A percentile compares a stretch with the other conserved stretches of the same genome.
Conservation (phyloP, 2,888 invertebrate species). For the Octonoba sinensis region DNA sequence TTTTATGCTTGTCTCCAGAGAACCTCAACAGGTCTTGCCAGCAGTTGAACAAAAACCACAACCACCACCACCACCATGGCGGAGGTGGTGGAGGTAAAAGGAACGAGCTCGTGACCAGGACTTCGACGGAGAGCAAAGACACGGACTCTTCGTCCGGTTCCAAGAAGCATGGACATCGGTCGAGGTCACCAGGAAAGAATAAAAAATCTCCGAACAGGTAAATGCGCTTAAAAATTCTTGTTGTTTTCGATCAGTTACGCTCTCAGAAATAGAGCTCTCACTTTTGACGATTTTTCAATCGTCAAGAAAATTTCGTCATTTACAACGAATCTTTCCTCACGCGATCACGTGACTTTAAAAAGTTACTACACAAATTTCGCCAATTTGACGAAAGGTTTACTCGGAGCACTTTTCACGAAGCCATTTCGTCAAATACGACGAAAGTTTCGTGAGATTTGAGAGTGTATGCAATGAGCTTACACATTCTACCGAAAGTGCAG, state of each 20-base stretch:
- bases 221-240: neutral
- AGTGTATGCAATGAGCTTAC: no score
- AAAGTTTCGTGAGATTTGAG: no score
- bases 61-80: constrained; percentile 37
- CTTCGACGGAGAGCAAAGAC: constrained; percentile 53
- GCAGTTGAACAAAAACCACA: constrained; percentile 25
- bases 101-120: constrained; percentile 38
- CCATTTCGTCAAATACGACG: no score
- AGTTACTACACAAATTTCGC: no score
- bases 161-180: constrained; percentile 46
- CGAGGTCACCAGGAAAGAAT: constrained; percentile 21
- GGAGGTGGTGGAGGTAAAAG: constrained; percentile 14
- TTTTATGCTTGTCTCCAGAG: constrained; percentile 41
- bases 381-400: no score
- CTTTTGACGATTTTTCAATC: no score
- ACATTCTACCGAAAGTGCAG: no score
- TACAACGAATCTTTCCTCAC: no score
- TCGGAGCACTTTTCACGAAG: no score
- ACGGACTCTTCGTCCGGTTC: constrained; percentile 50
- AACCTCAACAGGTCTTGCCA: constrained; percentile 44
- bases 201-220: constrained; percentile 32
- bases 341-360: no score
- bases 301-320: no score
- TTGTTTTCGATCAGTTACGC: neutral
- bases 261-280: no score